Percentiles rank a stretch among this genome's conserved stretches.
Evolutionary conservation across 2,797 vertebrate genomes (phyloP).

Genomic region (Agapornis canus): DNA sequence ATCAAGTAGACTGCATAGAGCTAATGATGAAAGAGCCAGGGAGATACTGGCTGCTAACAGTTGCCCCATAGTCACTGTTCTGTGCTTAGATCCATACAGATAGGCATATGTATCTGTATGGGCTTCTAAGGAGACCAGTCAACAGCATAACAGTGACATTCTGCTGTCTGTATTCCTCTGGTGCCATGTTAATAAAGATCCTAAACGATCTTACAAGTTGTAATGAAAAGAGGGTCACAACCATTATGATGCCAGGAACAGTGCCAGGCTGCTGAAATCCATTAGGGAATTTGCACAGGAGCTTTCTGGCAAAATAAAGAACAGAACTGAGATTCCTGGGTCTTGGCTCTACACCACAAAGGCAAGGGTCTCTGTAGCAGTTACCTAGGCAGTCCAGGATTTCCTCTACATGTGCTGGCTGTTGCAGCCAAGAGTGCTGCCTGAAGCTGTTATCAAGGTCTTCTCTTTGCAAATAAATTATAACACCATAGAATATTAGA

Average conservation of each 20-base stretch:
- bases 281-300: neutral
- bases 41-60: neutral
- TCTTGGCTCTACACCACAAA: neutral
- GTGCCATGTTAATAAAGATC: neutral
- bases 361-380: neutral
- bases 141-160: neutral
- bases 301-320: neutral
- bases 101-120: neutral
- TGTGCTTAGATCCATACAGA: neutral
- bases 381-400: neutral
- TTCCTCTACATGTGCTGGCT: accelerated
- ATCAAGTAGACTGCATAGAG: neutral
- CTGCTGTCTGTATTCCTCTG: neutral
- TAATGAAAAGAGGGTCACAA: neutral
- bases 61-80: neutral
- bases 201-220: neutral
- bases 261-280: neutral
- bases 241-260: neutral
- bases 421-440: neutral
- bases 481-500: neutral
- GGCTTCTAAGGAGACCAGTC: neutral
- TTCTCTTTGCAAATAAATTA: neutral
- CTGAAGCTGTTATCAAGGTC: neutral
- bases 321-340: neutral
- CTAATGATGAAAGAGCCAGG: neutral